Evolutionary conservation across 2,797 vertebrate genomes (phyloP).

Genomic region (Myotis myotis): DNA sequence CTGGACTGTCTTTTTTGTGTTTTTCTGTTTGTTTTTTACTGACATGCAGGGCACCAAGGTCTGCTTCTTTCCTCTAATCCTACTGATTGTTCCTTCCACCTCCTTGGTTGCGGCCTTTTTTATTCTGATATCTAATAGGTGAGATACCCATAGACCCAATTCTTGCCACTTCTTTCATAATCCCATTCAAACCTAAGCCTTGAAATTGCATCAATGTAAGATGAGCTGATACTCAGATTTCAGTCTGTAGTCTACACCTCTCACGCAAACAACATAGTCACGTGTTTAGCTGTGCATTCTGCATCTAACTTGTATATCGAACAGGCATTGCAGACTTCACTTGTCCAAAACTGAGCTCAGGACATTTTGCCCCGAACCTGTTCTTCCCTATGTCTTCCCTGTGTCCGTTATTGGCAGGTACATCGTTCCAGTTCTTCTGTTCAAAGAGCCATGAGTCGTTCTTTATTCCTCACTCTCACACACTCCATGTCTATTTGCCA

Average conservation of each 20-base stretch:
- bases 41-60: not conserved
- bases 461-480: not conserved
- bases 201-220: not conserved
- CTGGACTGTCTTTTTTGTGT: not conserved
- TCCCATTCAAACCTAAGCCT: not conserved
- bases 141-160: not conserved
- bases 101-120: not conserved
- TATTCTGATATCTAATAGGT: not conserved
- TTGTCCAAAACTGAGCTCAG: not conserved
- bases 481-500: not conserved
- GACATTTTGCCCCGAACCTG: no score
- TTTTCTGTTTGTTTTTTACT: not conserved
- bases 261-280: no score
- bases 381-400: not conserved
- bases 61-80: not conserved
- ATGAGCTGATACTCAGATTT: no score
- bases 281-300: not conserved
- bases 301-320: not conserved
- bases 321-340: fast-evolving
- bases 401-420: not conserved
- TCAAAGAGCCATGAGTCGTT: not conserved
- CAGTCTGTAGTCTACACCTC: not conserved
- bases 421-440: not conserved
- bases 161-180: not conserved
- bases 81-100: not conserved